Percentiles rank a stretch among this genome's conserved stretches.
Evolutionary conservation across 2,888 invertebrate species (phyloP).

Genomic region (Geophilus truncorum): DNA sequence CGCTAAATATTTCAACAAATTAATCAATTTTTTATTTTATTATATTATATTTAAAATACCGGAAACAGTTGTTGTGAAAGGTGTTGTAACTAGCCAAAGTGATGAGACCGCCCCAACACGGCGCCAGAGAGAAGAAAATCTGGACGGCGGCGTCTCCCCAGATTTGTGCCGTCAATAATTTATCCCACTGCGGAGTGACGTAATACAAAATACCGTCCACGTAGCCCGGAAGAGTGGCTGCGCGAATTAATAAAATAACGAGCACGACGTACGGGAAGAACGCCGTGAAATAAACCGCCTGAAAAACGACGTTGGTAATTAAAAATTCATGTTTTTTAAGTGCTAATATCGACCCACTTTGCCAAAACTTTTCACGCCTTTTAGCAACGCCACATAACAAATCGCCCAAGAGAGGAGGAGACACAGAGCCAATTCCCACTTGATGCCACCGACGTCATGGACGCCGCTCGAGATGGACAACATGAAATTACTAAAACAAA

Average conservation of each 20-base stretch:
- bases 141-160: conserved; percentile 38
- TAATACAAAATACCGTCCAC: conserved; percentile 71
- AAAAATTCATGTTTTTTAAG: neutral
- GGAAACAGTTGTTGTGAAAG: conserved; percentile 37
- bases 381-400: conserved; percentile 70
- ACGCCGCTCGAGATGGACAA: conserved; percentile 47
- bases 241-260: conserved; percentile 69
- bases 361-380: conserved; percentile 73
- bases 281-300: conserved; percentile 73
- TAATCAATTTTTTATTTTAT: neutral
- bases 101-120: conserved; percentile 37
- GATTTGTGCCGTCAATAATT: conserved; percentile 59
- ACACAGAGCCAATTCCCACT: conserved; percentile 65
- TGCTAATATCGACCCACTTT: conserved; percentile 51
- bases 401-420: conserved; percentile 72
- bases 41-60: conserved; percentile 9
- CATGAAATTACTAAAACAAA: conserved; percentile 47
- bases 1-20: conserved; percentile 37
- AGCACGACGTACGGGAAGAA: conserved; percentile 70
- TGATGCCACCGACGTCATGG: conserved; percentile 45
- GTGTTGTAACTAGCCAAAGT: conserved; percentile 37
- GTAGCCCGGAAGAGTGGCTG: conserved; percentile 73
- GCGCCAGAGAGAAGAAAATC: conserved; percentile 37
- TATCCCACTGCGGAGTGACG: conserved; percentile 69
- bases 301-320: conserved; percentile 39